These are phyloP conservation scores for Grus americana DNA, from an alignment of 2,113 vertebrate species.

Conservation along the genomic window DNA sequence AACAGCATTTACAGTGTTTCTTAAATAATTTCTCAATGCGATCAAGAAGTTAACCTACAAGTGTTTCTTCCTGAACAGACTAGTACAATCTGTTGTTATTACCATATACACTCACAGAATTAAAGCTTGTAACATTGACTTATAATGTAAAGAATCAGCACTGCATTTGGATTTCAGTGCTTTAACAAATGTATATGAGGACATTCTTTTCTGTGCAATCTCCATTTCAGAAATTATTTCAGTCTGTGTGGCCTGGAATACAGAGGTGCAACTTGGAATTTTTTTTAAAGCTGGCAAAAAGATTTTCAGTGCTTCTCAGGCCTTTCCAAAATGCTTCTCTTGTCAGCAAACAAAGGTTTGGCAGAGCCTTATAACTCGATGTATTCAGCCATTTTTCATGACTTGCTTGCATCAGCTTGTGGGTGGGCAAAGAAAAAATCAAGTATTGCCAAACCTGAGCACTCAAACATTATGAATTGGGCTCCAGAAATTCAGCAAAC, in stretches of 20 bases:
- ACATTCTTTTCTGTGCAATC: not conserved
- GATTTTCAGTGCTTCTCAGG: not conserved
- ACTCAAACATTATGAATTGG: not conserved
- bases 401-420: not conserved
- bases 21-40: constrained; percentile 58
- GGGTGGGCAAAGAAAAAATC: not conserved
- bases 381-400: not conserved
- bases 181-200: constrained; percentile 7
- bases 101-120: not conserved
- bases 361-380: not conserved
- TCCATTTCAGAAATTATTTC: constrained; percentile 29
- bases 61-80: constrained; percentile 56
- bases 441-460: not conserved
- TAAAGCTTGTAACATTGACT: constrained; percentile 16
- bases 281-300: constrained; percentile 10
- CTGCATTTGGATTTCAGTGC: constrained; percentile 2
- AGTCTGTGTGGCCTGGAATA: constrained; percentile 44
- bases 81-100: constrained; percentile 18
- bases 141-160: constrained; percentile 14
- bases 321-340: constrained; percentile 18
- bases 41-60: constrained; percentile 63
- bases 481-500: not conserved
- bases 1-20: constrained; percentile 59
- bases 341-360: constrained; percentile 34
- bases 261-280: not conserved